Conservation (phyloP, 2,888 invertebrate genomes). For the Mimas tiliae region DNA sequence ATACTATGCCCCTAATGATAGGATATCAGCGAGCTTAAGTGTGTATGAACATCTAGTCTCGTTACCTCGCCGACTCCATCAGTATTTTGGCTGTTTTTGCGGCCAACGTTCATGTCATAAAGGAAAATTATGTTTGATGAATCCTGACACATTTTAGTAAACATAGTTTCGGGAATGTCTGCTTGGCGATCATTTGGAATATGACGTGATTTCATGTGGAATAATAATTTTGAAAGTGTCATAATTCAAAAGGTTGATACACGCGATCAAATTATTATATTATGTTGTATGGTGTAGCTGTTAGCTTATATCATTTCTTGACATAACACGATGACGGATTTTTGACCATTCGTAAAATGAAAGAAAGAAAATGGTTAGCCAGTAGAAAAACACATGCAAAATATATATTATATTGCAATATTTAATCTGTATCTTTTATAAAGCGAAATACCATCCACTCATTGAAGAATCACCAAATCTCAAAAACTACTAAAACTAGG, state of each 20-base stretch:
- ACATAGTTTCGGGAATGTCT: constrained; percentile 6
- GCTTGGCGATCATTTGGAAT: constrained; percentile 8
- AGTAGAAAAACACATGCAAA: no score
- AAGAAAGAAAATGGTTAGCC: no score
- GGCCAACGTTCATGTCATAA: constrained; percentile 11
- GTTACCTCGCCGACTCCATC: background rate
- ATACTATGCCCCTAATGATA: constrained; percentile 17
- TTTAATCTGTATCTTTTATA: no score
- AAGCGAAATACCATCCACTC: no score
- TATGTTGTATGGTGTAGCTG: no score
- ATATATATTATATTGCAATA: no score
- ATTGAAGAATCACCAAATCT: no score
- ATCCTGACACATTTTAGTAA: constrained; percentile 13
- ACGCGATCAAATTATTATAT: background rate
- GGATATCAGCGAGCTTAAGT: constrained; percentile 25
- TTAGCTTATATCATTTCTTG: no score
- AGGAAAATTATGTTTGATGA: constrained; percentile 25
- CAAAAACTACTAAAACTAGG: no score
- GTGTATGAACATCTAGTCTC: background rate
- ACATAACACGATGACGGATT: no score
- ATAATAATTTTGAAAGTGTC: background rate
- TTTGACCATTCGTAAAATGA: no score
- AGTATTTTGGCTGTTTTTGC: constrained; percentile 15
- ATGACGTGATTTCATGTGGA: constrained; percentile 1
- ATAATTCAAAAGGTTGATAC: background rate